Conservation (phyloP, 2,113 vertebrate species). For the Hymenochirus boettgeri region DNA sequence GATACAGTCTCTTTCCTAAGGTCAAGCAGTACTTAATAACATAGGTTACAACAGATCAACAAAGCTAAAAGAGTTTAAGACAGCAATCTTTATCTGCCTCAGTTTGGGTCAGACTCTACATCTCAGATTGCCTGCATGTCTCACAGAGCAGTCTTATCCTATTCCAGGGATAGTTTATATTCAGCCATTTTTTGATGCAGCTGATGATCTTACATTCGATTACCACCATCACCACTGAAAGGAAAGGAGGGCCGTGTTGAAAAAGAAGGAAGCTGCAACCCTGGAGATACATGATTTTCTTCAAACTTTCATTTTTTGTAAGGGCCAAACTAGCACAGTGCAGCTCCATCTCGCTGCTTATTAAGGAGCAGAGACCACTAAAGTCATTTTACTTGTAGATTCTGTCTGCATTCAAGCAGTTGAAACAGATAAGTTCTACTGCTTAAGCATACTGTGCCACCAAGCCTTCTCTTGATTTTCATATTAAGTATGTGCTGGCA, state of each 20-base stretch:
- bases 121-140: background rate
- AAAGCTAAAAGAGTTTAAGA: no score
- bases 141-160: background rate
- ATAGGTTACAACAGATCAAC: no score
- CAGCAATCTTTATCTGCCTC: no score
- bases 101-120: no score
- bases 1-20: no score
- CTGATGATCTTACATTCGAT: constrained; percentile 2
- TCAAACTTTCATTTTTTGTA: constrained; percentile 23
- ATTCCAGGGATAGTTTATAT: background rate
- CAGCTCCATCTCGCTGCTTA: constrained; percentile 36
- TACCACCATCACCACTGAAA: background rate
- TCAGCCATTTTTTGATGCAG: constrained; percentile 16
- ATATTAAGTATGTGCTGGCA: constrained; percentile 34
- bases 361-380: constrained; percentile 38
- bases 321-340: constrained; percentile 15
- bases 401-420: constrained; percentile 29
- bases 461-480: constrained; percentile 34
- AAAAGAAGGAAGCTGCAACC: constrained; percentile 9
- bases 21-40: no score
- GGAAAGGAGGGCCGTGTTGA: background rate
- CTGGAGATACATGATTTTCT: constrained; percentile 23
- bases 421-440: constrained; percentile 40
- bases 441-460: constrained; percentile 30
- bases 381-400: constrained; percentile 42